Evolutionary conservation across 2,888 invertebrate genomes (phyloP).

Genomic region (Seira musarum): DNA sequence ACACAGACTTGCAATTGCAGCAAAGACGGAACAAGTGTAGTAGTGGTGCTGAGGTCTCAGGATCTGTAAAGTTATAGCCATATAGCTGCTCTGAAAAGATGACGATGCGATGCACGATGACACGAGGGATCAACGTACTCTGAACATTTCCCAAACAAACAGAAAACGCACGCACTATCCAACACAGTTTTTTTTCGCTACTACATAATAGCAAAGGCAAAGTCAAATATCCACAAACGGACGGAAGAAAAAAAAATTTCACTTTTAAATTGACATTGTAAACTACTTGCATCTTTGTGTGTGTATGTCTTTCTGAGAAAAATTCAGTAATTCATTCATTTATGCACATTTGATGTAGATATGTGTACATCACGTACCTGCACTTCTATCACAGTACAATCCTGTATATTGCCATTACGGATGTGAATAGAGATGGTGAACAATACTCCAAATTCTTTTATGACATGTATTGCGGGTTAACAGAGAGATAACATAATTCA

Average conservation of each 20-base stretch:
- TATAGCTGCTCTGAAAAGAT: constrained; percentile 12
- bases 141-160: constrained; percentile 37
- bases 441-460: too few relatives aligned
- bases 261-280: constrained; percentile 55
- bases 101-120: constrained; percentile 43
- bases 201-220: too few relatives aligned
- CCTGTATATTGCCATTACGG: too few relatives aligned
- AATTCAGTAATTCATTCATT: too few relatives aligned
- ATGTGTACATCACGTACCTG: too few relatives aligned
- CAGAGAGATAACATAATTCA: too few relatives aligned
- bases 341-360: too few relatives aligned
- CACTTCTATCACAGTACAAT: too few relatives aligned
- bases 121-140: constrained; percentile 55
- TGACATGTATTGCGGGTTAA: too few relatives aligned
- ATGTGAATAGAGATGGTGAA: too few relatives aligned
- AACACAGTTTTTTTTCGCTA: neutral
- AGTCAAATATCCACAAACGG: neutral
- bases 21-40: neutral
- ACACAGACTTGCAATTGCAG: neutral
- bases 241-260: constrained; percentile 39
- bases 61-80: neutral
- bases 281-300: neutral
- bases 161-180: neutral
- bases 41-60: too few relatives aligned
- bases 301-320: too few relatives aligned